A percentile compares a stretch with the other conserved stretches of the same genome.
Evolutionary conservation across 2,888 invertebrate genomes (phyloP).

Genomic region (Lepidocyrtinus sp.): DNA sequence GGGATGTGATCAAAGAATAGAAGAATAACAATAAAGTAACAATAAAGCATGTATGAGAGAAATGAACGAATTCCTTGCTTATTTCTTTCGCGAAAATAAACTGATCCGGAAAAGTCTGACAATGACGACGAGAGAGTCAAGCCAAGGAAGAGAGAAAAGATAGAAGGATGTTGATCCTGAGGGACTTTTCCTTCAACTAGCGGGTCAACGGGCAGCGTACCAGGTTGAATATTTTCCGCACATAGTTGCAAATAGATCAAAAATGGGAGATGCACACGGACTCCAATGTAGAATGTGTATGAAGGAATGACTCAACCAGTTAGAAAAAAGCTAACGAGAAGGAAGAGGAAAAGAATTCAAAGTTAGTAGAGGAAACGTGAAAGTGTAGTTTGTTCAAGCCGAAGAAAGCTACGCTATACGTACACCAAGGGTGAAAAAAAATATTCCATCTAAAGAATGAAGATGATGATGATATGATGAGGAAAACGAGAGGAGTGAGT

Average conservation of each 20-base stretch:
- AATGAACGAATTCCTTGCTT: constrained; percentile 23
- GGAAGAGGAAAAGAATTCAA: constrained; percentile 15
- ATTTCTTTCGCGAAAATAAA: constrained; percentile 20
- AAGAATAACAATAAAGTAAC: too few species aligned
- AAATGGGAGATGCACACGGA: not conserved
- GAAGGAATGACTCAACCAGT: not conserved
- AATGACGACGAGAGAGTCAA: constrained; percentile 37
- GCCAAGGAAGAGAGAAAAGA: constrained; percentile 35
- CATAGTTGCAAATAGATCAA: not conserved
- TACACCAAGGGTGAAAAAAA: constrained; percentile 13
- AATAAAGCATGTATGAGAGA: too few species aligned
- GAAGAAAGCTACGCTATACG: not conserved
- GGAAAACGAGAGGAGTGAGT: constrained; percentile 24
- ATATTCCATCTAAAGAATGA: constrained; percentile 22
- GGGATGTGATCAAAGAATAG: too few species aligned
- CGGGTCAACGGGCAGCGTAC: constrained; percentile 65
- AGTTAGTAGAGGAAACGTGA: not conserved
- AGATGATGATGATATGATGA: constrained; percentile 40
- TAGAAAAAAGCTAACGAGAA: not conserved
- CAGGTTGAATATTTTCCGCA: constrained; percentile 34
- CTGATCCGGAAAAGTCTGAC: constrained; percentile 31
- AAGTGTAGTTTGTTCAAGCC: not conserved
- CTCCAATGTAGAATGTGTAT: not conserved
- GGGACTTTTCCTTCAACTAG: constrained; percentile 66
- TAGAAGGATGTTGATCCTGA: constrained; percentile 63